These are phyloP conservation scores for Heliocidaris erythrogramma DNA, from an alignment of 35 echinoderm and acorn worm genomes.

Conservation along the genomic window DNA sequence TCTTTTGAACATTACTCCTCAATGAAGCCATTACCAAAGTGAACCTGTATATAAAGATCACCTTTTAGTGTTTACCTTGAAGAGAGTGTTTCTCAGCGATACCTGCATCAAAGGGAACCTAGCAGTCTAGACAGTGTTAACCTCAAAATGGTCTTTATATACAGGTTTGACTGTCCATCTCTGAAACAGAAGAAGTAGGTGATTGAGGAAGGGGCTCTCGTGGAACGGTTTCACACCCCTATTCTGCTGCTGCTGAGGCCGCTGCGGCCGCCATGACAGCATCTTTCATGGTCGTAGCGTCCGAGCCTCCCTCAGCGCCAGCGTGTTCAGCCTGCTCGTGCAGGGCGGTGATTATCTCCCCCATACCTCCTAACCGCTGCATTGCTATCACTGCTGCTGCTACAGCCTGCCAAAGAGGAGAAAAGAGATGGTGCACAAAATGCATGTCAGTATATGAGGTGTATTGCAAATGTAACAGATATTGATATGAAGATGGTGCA, in stretches of 20 bases:
- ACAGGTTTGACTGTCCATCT: neutral
- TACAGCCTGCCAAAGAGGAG: constrained; percentile 52
- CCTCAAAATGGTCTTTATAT: neutral
- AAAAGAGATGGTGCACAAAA: neutral
- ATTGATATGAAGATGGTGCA: neutral
- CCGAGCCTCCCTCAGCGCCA: neutral
- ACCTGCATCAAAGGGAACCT: no score
- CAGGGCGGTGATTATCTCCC: constrained; percentile 58
- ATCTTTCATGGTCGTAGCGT: neutral
- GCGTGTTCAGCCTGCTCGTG: no score
- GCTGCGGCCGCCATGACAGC: constrained; percentile 47
- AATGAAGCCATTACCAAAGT: neutral
- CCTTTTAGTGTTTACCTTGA: neutral
- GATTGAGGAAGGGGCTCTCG: neutral
- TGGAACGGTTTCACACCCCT: neutral
- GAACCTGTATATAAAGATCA: neutral
- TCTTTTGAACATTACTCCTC: neutral
- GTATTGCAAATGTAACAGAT: neutral
- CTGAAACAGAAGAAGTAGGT: neutral
- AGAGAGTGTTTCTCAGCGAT: neutral
- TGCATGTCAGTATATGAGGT: neutral
- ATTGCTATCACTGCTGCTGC: constrained; percentile 74
- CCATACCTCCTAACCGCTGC: constrained; percentile 57
- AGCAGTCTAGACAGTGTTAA: neutral
- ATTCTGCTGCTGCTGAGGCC: constrained; percentile 34